phyloP scores from a whole-genome alignment of 2,888 invertebrate species.

The Platycnemis pennipes region DNA sequence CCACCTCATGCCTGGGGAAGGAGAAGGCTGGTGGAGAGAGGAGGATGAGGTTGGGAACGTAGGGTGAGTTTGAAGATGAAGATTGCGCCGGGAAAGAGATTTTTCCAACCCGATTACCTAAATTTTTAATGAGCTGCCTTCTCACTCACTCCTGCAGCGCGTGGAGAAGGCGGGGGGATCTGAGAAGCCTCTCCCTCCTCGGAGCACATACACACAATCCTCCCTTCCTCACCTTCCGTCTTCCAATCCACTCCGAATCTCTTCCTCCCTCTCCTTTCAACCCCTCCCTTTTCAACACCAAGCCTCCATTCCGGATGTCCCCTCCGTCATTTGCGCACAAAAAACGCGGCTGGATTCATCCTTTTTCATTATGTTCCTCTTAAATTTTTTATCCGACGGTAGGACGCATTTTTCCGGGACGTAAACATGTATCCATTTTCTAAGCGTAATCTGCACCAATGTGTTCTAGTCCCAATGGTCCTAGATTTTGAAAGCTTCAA shows the following conservation, averaged over 20 bases:
- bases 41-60: not conserved
- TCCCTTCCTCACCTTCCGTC: not conserved
- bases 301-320: not conserved
- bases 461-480: too few relatives aligned
- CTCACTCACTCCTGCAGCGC: slow-evolving; percentile 37
- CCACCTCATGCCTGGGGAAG: too few relatives aligned
- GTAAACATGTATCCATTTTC: too few relatives aligned
- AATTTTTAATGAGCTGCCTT: slow-evolving; percentile 64
- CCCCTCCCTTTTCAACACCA: not conserved
- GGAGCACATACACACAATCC: not conserved
- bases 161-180: not conserved
- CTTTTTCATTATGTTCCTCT: too few relatives aligned
- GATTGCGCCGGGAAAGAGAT: slow-evolving; percentile 62
- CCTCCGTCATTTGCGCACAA: not conserved
- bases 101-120: slow-evolving; percentile 60
- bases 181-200: not conserved
- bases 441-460: too few relatives aligned
- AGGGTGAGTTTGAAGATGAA: slow-evolving; percentile 37
- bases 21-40: too few relatives aligned
- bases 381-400: too few relatives aligned
- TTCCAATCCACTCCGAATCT: slow-evolving; percentile 28
- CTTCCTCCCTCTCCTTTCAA: not conserved
- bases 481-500: too few relatives aligned
- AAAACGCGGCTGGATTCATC: not conserved
- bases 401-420: too few relatives aligned